Percentiles rank a stretch among this genome's conserved stretches.
phyloP scores from a whole-genome alignment of 2,113 vertebrate genomes.

The Bos taurus region ARS-UCD2.0 NC_037344.1:31917001-31917500 shows the following conservation, averaged over 20 bases:
- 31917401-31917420: not conserved
- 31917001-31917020: constrained; percentile 35
- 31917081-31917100: constrained; percentile 12
- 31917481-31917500: not conserved
- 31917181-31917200: not conserved
- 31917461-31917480: not conserved
- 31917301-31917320: not conserved
- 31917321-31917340: not conserved
- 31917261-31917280: not conserved
- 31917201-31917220: not conserved
- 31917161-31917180: not conserved
- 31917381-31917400: not conserved
- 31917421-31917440: not conserved
- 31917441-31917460: not conserved
- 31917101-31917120: not conserved
- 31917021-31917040: constrained; percentile 23
- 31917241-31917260: not conserved
- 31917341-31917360: not conserved
- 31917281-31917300: not conserved
- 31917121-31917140: not conserved
- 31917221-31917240: not conserved
- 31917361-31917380: not conserved
- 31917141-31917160: not conserved
- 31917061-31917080: not conserved
- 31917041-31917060: constrained; percentile 14